These are phyloP conservation scores for Phaonia tiefii DNA, from an alignment of 2,888 invertebrate genomes.

Conservation along the genomic window DNA sequence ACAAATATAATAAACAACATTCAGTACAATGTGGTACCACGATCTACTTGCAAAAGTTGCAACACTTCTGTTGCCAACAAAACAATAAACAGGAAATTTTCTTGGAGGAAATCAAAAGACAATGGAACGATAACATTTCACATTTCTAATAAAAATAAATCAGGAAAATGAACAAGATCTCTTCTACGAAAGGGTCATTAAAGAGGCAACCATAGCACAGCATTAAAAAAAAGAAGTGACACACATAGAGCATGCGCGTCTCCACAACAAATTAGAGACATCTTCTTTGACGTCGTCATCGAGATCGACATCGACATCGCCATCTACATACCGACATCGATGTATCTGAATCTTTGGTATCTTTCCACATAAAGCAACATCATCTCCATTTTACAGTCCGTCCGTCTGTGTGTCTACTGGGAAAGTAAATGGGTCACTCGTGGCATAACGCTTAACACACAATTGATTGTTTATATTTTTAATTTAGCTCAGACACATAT, in stretches of 20 bases:
- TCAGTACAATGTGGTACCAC: too few relatives aligned
- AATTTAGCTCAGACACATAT: conserved; percentile 41
- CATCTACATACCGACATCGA: too few relatives aligned
- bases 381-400: neutral
- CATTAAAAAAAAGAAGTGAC: neutral
- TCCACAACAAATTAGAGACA: conserved; percentile 19
- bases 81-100: conserved; percentile 58
- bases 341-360: neutral
- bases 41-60: conserved; percentile 28
- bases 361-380: neutral
- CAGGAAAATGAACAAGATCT: conserved; percentile 30
- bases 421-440: conserved; percentile 65
- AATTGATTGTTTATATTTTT: conserved; percentile 44
- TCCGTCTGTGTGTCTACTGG: neutral
- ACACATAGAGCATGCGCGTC: neutral
- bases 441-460: conserved; percentile 51
- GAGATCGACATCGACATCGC: neutral
- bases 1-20: neutral
- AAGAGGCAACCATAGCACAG: neutral
- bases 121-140: conserved; percentile 24
- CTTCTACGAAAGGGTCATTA: conserved; percentile 32
- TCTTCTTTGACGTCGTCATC: neutral
- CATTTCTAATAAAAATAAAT: conserved; percentile 52
- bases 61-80: conserved; percentile 38
- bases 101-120: conserved; percentile 11